Percentiles rank a stretch among this genome's conserved stretches.
Conservation (phyloP, 2,797 vertebrate genomes). For the Thamnophis elegans region DNA sequence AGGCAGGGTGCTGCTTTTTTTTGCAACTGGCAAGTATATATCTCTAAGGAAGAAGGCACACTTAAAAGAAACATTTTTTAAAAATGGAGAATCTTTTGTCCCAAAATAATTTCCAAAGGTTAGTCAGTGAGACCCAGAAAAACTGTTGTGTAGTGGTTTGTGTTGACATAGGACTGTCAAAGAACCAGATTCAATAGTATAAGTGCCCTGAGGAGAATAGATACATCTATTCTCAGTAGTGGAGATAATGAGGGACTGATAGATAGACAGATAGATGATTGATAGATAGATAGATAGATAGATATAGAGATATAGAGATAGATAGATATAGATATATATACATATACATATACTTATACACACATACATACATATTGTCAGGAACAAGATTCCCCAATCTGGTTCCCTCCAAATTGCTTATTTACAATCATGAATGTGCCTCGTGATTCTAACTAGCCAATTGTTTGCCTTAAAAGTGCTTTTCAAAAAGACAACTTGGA, state of each 20-base stretch:
- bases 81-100: slow-evolving; percentile 2
- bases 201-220: neutral
- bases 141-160: neutral
- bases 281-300: too few relatives aligned
- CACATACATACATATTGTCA: neutral
- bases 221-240: neutral
- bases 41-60: slow-evolving; percentile 55
- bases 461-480: neutral
- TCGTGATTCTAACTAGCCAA: neutral
- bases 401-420: neutral
- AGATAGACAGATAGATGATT: too few relatives aligned
- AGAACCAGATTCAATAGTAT: neutral
- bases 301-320: too few relatives aligned
- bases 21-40: slow-evolving; percentile 33
- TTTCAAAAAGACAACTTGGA: neutral
- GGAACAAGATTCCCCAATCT: neutral
- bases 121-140: neutral
- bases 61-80: slow-evolving; percentile 48
- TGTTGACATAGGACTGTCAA: neutral
- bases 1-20: slow-evolving; percentile 54
- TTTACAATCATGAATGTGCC: neutral
- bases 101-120: slow-evolving; percentile 37
- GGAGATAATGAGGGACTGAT: neutral
- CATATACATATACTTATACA: too few relatives aligned
- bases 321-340: too few relatives aligned